Evolutionary conservation across 2,113 vertebrate species (phyloP).

Genomic region (Pogonocichla stellata): DNA sequence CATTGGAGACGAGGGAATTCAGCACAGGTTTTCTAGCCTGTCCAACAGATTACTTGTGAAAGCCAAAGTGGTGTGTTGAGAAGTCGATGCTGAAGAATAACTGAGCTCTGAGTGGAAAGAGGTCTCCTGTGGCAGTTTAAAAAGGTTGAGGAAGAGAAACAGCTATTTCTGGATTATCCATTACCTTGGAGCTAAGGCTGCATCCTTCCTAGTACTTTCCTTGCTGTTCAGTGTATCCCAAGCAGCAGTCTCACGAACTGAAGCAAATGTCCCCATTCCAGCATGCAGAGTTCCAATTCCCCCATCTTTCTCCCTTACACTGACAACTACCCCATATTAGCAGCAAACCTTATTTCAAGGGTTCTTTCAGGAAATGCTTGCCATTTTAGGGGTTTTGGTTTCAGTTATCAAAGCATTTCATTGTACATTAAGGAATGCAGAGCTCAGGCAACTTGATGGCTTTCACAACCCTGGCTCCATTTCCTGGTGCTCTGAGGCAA

Average conservation of each 20-base stretch:
- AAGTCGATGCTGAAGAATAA: conserved; percentile 51
- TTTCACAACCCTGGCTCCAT: conserved; percentile 69
- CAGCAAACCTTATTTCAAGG: conserved; percentile 27
- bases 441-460: conserved; percentile 61
- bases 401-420: conserved; percentile 64
- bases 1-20: conserved; percentile 19
- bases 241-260: fast-evolving
- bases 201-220: conserved; percentile 16
- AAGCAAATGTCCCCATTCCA: neutral
- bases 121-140: conserved; percentile 53
- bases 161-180: conserved; percentile 63
- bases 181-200: conserved; percentile 30
- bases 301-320: neutral
- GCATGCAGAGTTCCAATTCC: neutral
- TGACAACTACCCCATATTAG: neutral
- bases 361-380: conserved; percentile 29
- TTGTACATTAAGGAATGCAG: conserved; percentile 64
- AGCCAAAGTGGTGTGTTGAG: conserved; percentile 52
- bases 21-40: conserved; percentile 37
- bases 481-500: conserved; percentile 75
- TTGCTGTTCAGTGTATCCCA: neutral
- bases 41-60: conserved; percentile 55
- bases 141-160: conserved; percentile 39
- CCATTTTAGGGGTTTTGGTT: conserved; percentile 21
- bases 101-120: conserved; percentile 38